Conservation (phyloP, 2,113 vertebrate species). For the Brachionichthys hirsutus region DNA sequence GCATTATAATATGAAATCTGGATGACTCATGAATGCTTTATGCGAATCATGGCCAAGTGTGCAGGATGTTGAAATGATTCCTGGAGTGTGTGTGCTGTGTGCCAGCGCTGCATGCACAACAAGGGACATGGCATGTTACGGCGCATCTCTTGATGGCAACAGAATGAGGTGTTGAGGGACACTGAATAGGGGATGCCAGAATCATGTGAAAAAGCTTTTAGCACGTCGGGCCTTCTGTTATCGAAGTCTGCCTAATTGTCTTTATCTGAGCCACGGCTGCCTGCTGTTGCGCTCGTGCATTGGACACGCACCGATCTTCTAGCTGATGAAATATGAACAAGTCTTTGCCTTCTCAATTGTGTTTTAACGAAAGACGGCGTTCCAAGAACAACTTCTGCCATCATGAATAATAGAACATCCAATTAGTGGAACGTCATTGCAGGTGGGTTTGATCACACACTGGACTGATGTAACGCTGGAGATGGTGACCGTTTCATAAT, state of each 20-base stretch:
- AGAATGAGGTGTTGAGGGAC: conserved; percentile 58
- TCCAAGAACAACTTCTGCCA: conserved; percentile 57
- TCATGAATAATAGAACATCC: conserved; percentile 70
- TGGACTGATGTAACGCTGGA: conserved; percentile 35
- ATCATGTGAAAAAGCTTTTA: conserved; percentile 72
- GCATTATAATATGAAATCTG: conserved; percentile 78
- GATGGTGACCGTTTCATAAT: conserved; percentile 40
- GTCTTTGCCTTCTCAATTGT: conserved; percentile 58
- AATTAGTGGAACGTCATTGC: conserved; percentile 61
- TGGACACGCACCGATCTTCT: conserved; percentile 43
- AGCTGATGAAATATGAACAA: conserved; percentile 68
- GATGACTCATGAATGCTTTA: conserved; percentile 82
- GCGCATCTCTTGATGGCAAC: conserved; percentile 30
- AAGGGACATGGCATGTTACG: conserved; percentile 31
- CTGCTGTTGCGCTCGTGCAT: conserved; percentile 55
- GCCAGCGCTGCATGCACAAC: conserved; percentile 19
- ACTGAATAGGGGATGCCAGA: conserved; percentile 50
- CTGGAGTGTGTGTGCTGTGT: conserved; percentile 25
- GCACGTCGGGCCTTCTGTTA: conserved; percentile 54
- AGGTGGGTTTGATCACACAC: conserved; percentile 55
- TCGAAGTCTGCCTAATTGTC: conserved; percentile 64
- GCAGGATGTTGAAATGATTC: conserved; percentile 65
- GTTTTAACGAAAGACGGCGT: conserved; percentile 59
- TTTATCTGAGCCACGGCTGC: conserved; percentile 43
- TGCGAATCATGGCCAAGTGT: conserved; percentile 62